Conservation (phyloP, 2,797 vertebrate species). For the Lacerta bilineata region DNA sequence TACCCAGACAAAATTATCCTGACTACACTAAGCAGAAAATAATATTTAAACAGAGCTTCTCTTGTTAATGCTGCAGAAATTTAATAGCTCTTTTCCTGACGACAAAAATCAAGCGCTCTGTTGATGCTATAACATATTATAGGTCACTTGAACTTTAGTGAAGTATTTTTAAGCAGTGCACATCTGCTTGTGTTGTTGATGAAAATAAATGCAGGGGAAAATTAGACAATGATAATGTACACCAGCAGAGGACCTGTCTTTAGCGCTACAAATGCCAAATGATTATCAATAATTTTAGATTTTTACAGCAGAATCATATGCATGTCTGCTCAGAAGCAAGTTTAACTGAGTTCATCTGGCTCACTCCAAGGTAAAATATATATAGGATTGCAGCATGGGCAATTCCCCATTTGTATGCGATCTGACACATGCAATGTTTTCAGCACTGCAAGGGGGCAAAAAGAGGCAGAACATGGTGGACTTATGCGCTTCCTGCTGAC, state of each 20-base stretch:
- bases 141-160: background rate
- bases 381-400: too few relatives aligned
- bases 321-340: too few relatives aligned
- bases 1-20: conserved; percentile 22
- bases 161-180: background rate
- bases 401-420: background rate
- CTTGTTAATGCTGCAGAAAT: conserved; percentile 52
- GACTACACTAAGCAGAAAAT: conserved; percentile 17
- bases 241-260: too few relatives aligned
- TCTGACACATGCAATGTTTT: too few relatives aligned
- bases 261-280: too few relatives aligned
- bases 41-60: conserved; percentile 45
- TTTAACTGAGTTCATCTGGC: too few relatives aligned
- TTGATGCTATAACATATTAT: background rate
- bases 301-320: too few relatives aligned
- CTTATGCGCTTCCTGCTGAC: too few relatives aligned
- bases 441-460: too few relatives aligned
- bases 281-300: too few relatives aligned
- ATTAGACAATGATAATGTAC: too few relatives aligned
- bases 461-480: too few relatives aligned
- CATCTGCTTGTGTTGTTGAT: background rate
- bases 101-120: conserved; percentile 24
- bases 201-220: background rate
- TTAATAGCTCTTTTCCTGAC: background rate
- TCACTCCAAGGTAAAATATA: background rate